These are phyloP conservation scores for Iphiclides podalirius DNA, from an alignment of 2,888 invertebrate genomes.

Conservation along the genomic window DNA sequence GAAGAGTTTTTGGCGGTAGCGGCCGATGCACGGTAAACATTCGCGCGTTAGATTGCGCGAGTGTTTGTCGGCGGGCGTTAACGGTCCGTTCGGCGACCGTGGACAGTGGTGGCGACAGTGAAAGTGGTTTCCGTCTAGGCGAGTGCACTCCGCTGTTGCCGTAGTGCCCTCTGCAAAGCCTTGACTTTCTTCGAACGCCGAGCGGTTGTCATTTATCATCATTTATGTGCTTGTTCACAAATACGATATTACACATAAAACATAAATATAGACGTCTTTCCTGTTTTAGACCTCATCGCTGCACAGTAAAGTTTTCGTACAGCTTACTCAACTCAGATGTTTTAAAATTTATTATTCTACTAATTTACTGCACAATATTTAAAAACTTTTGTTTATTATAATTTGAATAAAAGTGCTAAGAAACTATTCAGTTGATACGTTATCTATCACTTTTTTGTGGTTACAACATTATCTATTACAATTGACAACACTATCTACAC, in stretches of 20 bases:
- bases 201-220: too few species aligned
- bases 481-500: conserved; percentile 18
- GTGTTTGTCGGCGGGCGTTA: conserved; percentile 24
- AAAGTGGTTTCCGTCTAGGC: conserved; percentile 62
- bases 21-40: conserved; percentile 28
- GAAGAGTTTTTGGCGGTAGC: too few species aligned
- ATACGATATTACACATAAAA: too few species aligned
- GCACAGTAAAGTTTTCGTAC: too few species aligned
- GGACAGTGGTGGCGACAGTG: conserved; percentile 60
- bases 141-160: conserved; percentile 45
- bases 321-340: too few species aligned
- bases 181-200: conserved; percentile 14
- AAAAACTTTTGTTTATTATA: too few species aligned
- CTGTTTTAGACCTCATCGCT: too few species aligned
- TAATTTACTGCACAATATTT: too few species aligned
- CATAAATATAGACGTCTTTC: too few species aligned
- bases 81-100: conserved; percentile 31
- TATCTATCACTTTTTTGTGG: not conserved
- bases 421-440: not conserved
- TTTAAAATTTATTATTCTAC: too few species aligned
- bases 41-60: conserved; percentile 19
- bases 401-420: too few species aligned
- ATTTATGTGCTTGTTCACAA: too few species aligned
- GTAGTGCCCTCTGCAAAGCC: conserved; percentile 13
- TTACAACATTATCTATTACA: not conserved